Evolutionary conservation across 2,113 vertebrate species (phyloP), one percentile per base, ranked within the genome.

Genomic region (Nothobranchius kuhntae): DNA sequence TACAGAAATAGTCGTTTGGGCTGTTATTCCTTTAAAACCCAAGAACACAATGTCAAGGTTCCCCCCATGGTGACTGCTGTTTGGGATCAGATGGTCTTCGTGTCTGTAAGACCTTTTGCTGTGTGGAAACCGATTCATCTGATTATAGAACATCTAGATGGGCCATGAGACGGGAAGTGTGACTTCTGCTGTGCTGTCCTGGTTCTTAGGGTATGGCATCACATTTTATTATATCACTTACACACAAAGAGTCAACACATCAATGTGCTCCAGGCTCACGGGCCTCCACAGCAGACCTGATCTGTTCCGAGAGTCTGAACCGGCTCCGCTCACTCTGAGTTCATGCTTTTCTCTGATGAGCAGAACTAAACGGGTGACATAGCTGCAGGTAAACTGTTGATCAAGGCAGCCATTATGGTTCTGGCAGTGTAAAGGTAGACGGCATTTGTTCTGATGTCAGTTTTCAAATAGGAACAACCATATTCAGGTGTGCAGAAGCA

Each of bases 211-310:
- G 30, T 30, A 30, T 30, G 15, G 36, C 7, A 53, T 40, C 12
- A 60, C 45, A 30, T 40, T 65, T 47, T 42, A 46, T 65, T 26
- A 69, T 61, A 53, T 66, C 53, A 81, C 65, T 44, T 13, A 71
- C 45, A 61, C 14, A 76, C 13, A 64, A 21, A 52, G 69, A 81
- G 62, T 60, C 35, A 65, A 45, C 52, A 68, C 55, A 26, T 45
- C n/a, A 26, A 17, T 44, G 68, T 71, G 58, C 47, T 46, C 10
- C 35, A 30, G 44, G 54, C 38, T 76, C 56, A 65, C 65, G 71
- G 73, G 79, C 61, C 61, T 66, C 61, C 46, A 44, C 26, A n/a
- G 17, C 58, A 78, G 75, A 71, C 75, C 80, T 72, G 75, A 78
- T 75, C 51, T 58, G 40, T 21, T 55, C 60, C 45, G 9, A 4